phyloP scores from a whole-genome alignment of 2,888 invertebrate species.

The Lamellibrachia satsuma region DNA sequence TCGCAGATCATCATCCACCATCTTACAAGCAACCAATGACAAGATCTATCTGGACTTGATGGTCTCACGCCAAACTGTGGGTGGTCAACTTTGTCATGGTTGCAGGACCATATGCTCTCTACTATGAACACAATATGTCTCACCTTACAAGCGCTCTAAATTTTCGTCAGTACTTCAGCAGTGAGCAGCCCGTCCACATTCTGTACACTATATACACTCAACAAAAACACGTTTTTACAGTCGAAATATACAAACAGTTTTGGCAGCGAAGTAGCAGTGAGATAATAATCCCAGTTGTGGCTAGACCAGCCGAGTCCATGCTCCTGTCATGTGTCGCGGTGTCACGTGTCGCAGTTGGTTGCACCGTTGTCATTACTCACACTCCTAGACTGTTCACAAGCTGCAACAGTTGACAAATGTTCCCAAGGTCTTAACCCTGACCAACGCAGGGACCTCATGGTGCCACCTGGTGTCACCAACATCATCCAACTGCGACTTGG shows the following conservation, averaged over 20 bases:
- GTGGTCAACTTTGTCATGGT: background rate
- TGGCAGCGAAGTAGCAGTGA: background rate
- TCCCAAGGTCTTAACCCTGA: background rate
- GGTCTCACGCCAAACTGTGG: background rate
- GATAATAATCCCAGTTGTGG: no score
- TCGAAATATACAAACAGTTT: background rate
- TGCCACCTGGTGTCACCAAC: background rate
- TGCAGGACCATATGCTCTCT: background rate
- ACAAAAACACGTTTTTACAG: background rate
- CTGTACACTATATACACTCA: slow-evolving; percentile 4
- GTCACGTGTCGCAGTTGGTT: no score
- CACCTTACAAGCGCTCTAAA: background rate
- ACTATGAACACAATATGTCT: background rate
- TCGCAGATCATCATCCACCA: background rate
- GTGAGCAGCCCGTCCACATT: background rate
- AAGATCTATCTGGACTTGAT: background rate
- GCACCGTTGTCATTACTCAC: no score
- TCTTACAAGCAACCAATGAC: background rate
- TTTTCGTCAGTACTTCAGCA: background rate
- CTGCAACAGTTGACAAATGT: background rate
- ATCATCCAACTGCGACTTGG: background rate
- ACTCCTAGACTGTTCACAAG: no score
- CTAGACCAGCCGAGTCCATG: no score
- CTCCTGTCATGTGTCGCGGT: no score
- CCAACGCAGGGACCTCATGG: background rate